phyloP scores from a whole-genome alignment of 2,888 invertebrate genomes.

The Aelia acuminata region DNA sequence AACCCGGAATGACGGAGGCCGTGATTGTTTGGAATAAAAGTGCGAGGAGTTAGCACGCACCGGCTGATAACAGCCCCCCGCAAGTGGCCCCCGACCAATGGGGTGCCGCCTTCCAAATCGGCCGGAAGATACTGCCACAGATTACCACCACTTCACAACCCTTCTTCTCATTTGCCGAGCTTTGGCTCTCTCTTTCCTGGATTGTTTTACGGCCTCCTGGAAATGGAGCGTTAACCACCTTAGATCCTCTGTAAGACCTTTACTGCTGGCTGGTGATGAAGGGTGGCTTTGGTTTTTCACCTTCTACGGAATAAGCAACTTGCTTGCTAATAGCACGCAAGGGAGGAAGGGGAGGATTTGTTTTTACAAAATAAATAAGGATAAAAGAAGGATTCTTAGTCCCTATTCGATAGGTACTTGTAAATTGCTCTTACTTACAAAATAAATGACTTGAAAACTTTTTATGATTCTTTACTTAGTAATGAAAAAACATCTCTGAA shows the following conservation, averaged over 20 bases:
- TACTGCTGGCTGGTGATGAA: neutral
- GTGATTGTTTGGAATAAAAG: conserved; percentile 47
- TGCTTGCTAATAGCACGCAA: neutral
- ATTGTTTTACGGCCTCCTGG: conserved; percentile 39
- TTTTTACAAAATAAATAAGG: too few species aligned
- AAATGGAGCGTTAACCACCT: conserved; percentile 46
- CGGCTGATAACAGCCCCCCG: conserved; percentile 4
- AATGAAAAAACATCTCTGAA: too few species aligned
- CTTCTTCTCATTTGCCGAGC: conserved; percentile 42
- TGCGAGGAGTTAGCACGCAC: conserved; percentile 42
- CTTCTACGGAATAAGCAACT: neutral
- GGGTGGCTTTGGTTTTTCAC: conserved; percentile 6
- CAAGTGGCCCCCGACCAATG: neutral
- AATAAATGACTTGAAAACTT: too few species aligned
- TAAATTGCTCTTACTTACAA: too few species aligned
- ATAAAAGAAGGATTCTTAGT: too few species aligned
- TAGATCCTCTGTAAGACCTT: neutral
- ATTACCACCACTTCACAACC: conserved; percentile 47
- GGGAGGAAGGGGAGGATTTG: too few species aligned
- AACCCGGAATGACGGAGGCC: conserved; percentile 40
- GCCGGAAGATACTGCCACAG: conserved; percentile 36
- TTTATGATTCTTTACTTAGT: too few species aligned
- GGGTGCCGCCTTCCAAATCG: conserved; percentile 12
- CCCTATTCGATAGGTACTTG: too few species aligned
- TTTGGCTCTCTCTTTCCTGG: neutral